These are phyloP conservation scores for Diachrysia chrysitis DNA, from an alignment of 2,888 invertebrate species.

Conservation along the genomic window DNA sequence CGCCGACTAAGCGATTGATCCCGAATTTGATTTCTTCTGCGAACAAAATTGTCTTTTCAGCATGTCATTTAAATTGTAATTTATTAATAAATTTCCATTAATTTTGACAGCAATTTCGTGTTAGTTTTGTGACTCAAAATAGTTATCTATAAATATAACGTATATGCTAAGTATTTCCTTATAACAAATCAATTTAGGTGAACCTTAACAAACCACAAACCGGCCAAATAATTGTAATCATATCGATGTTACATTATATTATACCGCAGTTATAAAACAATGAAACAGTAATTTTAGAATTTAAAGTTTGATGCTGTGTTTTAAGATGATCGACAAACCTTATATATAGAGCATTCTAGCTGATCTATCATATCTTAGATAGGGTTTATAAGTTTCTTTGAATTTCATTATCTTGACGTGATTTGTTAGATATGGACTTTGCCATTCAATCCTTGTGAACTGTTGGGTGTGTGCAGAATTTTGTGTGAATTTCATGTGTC, in stretches of 20 bases:
- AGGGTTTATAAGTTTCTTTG: not conserved
- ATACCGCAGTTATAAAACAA: not conserved
- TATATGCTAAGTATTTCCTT: not conserved
- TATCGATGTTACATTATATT: not conserved
- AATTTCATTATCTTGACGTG: conserved; percentile 6
- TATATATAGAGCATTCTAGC: not conserved
- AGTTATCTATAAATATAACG: not conserved
- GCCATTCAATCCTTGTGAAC: not conserved
- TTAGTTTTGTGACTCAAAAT: not conserved
- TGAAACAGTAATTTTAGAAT: too few relatives aligned
- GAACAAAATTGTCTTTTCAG: conserved; percentile 70
- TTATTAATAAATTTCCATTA: not conserved
- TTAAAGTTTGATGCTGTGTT: too few relatives aligned
- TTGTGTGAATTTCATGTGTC: not conserved
- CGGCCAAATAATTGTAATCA: not conserved
- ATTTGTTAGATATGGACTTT: conserved; percentile 8
- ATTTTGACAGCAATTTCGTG: not conserved
- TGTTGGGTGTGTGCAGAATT: not conserved
- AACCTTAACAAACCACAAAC: not conserved
- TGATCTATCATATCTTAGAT: not conserved
- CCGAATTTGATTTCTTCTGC: conserved; percentile 96
- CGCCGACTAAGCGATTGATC: conserved; percentile 93
- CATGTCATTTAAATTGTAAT: not conserved
- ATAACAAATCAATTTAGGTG: not conserved
- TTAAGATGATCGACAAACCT: not conserved